Conservation (phyloP, 2,888 invertebrate genomes). For the Gortyna flavago region DNA sequence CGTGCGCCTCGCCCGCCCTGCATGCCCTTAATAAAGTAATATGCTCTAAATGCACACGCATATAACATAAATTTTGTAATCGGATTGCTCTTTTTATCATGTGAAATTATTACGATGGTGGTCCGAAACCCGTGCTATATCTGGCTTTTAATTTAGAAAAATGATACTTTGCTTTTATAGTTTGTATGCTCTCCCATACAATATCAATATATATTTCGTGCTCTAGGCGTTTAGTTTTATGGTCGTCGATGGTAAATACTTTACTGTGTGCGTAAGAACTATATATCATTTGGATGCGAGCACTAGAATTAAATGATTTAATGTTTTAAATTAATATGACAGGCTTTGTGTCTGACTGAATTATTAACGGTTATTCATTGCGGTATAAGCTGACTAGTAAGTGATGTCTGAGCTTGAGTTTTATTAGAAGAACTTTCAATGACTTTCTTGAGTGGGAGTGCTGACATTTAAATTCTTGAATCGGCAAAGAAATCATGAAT, state of each 20-base stretch:
- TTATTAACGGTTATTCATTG: constrained; percentile 51
- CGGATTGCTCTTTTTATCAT: constrained; percentile 86
- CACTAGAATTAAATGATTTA: constrained; percentile 60
- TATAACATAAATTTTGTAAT: constrained; percentile 88
- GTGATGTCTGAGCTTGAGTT: constrained; percentile 30
- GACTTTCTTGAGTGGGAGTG: constrained; percentile 28
- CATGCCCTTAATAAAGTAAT: constrained; percentile 89
- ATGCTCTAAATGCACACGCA: constrained; percentile 89
- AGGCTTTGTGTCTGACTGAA: constrained; percentile 58
- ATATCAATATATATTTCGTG: constrained; percentile 81
- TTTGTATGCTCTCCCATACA: constrained; percentile 74
- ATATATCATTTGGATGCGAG: constrained; percentile 52
- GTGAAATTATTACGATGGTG: constrained; percentile 88
- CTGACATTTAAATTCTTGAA: constrained; percentile 49
- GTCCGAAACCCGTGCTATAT: constrained; percentile 82
- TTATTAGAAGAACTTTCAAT: constrained; percentile 36
- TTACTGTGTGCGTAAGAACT: constrained; percentile 54
- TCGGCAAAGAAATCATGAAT: constrained; percentile 56
- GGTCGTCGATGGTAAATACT: constrained; percentile 55
- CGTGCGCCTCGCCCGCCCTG: constrained; percentile 84
- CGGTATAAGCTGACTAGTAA: constrained; percentile 51
- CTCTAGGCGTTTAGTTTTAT: constrained; percentile 80
- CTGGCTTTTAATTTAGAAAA: constrained; percentile 86
- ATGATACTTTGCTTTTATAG: constrained; percentile 79
- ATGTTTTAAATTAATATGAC: constrained; percentile 60